Base-by-base conservation (phyloP, 2,888 invertebrate genomes). In the Hedya salicella region DNA sequence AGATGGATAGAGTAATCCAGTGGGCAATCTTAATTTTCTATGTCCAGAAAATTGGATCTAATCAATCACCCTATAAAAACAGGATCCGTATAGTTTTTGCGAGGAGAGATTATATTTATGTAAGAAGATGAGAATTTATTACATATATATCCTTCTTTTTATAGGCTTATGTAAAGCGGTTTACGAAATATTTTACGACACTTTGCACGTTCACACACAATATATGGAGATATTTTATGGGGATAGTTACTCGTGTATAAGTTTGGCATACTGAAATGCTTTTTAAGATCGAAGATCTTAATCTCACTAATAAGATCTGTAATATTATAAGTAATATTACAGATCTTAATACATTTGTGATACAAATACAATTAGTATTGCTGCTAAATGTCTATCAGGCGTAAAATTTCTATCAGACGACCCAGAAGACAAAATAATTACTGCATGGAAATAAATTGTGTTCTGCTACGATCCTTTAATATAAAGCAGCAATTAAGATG, bases 61-160 rank as follows among this genome's bases (percentile, higher is more conserved):
- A 72, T 72, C 72, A 68, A 70, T 72, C 72, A 72, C 62, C 52
- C 54, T 16, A 68, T 69, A 70, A 67, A 54, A 65, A 65, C 68
- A 9, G 13, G 11, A 39, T 42, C 52, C 42, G 4, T 40, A 62
- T 59, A 68, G 68, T 69, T 69, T 69, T 69, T 65, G 67, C 25
- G 30, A 54, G 39, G 42, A 13, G 17, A 25, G 17, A 56, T 44
- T 49, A 49, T 56, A 56, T 40, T 54, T 49, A 17, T 49, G 30
- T 2, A 54, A 53, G 21, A 5, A 63, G 61, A 61, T 52, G 49
- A 60, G 21, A 40, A 42, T 16, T 56, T 11, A 40, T n/a, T 30
- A 11, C 21, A n/a, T n/a, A 13, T 21, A 48, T 48, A n/a, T 21
- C n/a, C 36, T 25, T 6, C 6, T 48, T n/a, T 13, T 21, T 5